These are phyloP conservation scores for Melanotaenia duboulayi DNA, from an alignment of 2,113 vertebrate species.

Conservation along the genomic window DNA sequence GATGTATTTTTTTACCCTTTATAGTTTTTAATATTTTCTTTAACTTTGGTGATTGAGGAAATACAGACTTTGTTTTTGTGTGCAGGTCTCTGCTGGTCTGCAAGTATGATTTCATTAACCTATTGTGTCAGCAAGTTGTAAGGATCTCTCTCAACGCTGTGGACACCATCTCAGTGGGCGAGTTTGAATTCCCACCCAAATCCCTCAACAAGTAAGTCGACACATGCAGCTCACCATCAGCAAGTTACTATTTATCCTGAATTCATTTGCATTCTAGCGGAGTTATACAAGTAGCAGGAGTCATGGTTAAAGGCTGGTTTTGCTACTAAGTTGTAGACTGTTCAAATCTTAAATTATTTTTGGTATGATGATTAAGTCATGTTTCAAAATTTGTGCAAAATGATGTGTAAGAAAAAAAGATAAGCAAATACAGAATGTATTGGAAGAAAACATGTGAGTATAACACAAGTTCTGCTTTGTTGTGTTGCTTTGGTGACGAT, in stretches of 20 bases:
- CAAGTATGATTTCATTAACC: slow-evolving; percentile 97
- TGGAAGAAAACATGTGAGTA: background rate
- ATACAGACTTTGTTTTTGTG: slow-evolving; percentile 4
- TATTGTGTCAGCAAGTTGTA: slow-evolving; percentile 93
- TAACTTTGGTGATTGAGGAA: background rate
- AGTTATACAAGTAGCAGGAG: too few species aligned
- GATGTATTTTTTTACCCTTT: too few species aligned
- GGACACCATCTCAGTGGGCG: slow-evolving; percentile 92
- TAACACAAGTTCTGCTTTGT: background rate
- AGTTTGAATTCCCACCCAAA: slow-evolving; percentile 94
- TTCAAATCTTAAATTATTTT: background rate
- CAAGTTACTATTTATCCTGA: background rate
- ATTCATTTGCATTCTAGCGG: background rate
- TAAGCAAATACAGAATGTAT: background rate
- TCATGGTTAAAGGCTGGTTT: background rate
- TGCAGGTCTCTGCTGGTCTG: slow-evolving; percentile 91
- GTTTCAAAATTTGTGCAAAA: background rate
- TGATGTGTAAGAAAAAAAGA: rapidly evolving
- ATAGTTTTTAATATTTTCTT: too few species aligned
- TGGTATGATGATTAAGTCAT: background rate
- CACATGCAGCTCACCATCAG: background rate
- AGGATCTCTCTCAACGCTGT: slow-evolving; percentile 88
- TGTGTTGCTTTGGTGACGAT: slow-evolving; percentile 1
- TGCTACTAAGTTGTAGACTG: background rate
- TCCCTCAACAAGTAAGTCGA: slow-evolving; percentile 92